Conservation (phyloP, 1,140 invertebrate genomes). For the Triops cancriformis region DNA sequence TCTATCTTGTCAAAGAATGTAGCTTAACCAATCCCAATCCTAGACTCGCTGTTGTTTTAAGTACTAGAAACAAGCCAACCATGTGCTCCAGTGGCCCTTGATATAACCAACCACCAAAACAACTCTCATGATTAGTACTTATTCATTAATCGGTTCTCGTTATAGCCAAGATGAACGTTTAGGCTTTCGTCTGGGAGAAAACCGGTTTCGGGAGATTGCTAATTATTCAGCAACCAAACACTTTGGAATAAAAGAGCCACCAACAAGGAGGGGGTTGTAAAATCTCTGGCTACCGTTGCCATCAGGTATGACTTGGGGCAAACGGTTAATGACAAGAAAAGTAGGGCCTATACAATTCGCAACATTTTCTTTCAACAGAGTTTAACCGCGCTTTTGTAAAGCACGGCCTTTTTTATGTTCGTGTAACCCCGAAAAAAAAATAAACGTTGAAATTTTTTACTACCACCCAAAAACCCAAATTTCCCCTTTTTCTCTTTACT, state of each 20-base stretch:
- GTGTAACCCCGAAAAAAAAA: no score
- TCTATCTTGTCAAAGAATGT: no score
- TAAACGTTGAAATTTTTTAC: not conserved
- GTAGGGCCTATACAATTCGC: not conserved
- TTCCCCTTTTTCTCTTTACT: not conserved
- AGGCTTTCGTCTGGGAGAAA: not conserved
- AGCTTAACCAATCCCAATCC: no score
- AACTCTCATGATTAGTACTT: no score
- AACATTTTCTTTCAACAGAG: not conserved
- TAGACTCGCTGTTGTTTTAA: no score
- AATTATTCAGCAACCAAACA: not conserved
- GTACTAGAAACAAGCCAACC: no score
- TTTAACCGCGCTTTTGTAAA: no score
- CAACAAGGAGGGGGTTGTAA: not conserved
- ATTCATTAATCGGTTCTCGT: not conserved
- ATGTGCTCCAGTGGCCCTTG: no score
- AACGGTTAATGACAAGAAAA: not conserved
- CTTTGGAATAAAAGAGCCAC: not conserved
- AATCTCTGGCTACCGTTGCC: not conserved
- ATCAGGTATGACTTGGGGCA: not conserved
- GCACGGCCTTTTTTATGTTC: no score
- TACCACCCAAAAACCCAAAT: not conserved
- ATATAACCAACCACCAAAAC: no score
- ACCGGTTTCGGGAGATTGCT: conserved; percentile 5
- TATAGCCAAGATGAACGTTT: not conserved